Conservation (phyloP, 2,888 invertebrate species). For the Deilephila elpenor region DNA sequence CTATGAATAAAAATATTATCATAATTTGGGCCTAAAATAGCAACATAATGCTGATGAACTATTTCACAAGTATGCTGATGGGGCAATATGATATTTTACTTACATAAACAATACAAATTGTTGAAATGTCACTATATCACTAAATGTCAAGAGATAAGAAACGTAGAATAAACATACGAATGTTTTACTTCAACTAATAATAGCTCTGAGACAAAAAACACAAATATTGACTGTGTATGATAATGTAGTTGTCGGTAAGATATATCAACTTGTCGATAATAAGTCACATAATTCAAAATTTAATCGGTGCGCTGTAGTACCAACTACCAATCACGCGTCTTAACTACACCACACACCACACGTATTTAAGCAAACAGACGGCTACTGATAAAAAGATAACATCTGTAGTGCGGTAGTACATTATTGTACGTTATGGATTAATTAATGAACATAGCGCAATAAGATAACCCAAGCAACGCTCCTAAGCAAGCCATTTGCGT, state of each 20-base stretch:
- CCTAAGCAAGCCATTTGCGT: constrained; percentile 66
- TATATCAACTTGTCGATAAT: not conserved
- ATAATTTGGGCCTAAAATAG: not conserved
- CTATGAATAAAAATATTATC: not conserved
- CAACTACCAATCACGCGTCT: not conserved
- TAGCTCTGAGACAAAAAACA: constrained; percentile 7
- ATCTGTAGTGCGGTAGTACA: constrained; percentile 26
- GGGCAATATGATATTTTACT: constrained; percentile 24
- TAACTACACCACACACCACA: not conserved
- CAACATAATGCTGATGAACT: not conserved
- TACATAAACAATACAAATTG: constrained; percentile 25
- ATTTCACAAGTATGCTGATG: not conserved
- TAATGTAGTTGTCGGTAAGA: not conserved
- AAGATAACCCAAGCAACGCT: constrained; percentile 68
- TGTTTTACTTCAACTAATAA: not conserved
- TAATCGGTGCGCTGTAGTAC: not conserved
- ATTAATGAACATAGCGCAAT: constrained; percentile 58
- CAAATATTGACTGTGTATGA: not conserved
- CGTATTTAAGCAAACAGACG: constrained; percentile 18
- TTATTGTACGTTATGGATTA: constrained; percentile 54
- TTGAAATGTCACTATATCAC: constrained; percentile 16
- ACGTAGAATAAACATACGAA: constrained; percentile 8
- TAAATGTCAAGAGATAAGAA: constrained; percentile 16
- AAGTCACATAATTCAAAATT: not conserved
- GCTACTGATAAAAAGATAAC: constrained; percentile 8